These are phyloP conservation scores for Chymomyza costata DNA, from an alignment of 1,140 invertebrate genomes.

Conservation along the genomic window DNA sequence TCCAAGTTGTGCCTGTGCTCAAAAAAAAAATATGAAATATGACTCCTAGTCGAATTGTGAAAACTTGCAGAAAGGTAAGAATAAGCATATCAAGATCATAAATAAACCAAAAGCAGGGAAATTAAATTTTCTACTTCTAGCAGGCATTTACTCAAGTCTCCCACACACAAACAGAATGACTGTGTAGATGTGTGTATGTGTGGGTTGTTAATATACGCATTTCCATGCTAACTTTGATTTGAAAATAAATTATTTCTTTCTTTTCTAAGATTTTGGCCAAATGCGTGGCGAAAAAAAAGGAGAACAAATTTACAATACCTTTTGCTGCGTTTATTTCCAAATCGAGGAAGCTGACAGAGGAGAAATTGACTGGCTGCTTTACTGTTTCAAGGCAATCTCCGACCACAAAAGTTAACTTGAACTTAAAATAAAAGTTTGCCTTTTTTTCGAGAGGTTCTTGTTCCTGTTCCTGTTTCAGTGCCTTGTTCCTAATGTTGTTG, in stretches of 20 bases:
- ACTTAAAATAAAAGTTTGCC: constrained; percentile 70
- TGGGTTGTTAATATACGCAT: constrained; percentile 69
- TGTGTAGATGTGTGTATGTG: constrained; percentile 34
- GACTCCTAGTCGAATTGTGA: constrained; percentile 71
- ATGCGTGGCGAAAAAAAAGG: too few relatives aligned
- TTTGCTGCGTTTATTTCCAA: background rate
- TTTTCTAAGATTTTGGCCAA: constrained; percentile 28
- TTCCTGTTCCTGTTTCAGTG: constrained; percentile 29
- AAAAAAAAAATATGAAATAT: constrained; percentile 66
- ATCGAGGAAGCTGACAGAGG: too few relatives aligned
- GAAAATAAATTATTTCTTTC: constrained; percentile 68
- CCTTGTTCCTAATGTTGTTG: constrained; percentile 14
- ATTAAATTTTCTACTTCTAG: constrained; percentile 68
- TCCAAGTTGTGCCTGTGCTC: constrained; percentile 43
- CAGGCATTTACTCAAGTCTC: background rate
- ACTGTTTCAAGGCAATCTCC: too few relatives aligned
- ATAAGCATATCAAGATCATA: constrained; percentile 72
- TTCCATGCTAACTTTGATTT: constrained; percentile 68
- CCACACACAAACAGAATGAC: constrained; percentile 21
- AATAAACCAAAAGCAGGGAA: constrained; percentile 67
- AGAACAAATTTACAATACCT: too few relatives aligned
- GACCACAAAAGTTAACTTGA: too few relatives aligned
- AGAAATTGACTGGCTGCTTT: too few relatives aligned
- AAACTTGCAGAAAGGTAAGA: constrained; percentile 71
- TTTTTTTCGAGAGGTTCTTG: constrained; percentile 29